Percentiles rank a stretch among this genome's conserved stretches.
Evolutionary conservation across 2,113 vertebrate species (phyloP).

Genomic region (Mobula hypostoma): DNA sequence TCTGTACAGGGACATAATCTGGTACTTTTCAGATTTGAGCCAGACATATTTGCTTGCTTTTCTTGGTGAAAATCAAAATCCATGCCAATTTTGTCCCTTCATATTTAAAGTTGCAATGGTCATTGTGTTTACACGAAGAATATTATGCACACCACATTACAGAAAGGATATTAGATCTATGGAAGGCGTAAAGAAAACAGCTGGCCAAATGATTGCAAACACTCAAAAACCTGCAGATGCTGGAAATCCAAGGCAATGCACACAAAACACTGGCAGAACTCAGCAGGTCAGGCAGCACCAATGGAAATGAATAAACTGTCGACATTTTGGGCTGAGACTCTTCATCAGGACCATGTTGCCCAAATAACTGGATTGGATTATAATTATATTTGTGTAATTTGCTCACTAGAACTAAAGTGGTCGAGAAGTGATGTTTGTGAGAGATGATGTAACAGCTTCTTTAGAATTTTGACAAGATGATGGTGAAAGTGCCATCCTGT

Average conservation of each 20-base stretch:
- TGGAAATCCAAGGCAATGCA: too few relatives aligned
- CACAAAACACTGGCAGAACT: too few relatives aligned
- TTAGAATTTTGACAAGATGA: neutral
- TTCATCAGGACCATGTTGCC: too few relatives aligned
- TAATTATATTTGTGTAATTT: neutral
- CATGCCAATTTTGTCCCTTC: neutral
- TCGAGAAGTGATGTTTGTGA: neutral
- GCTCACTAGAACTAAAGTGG: neutral
- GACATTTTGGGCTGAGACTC: too few relatives aligned
- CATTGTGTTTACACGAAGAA: neutral
- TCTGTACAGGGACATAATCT: neutral
- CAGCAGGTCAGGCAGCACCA: too few relatives aligned
- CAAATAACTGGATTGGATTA: neutral
- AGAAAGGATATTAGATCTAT: neutral
- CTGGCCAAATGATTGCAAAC: neutral
- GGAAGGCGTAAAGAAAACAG: neutral
- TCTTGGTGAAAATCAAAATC: neutral
- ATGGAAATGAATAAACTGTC: too few relatives aligned
- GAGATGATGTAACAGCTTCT: neutral
- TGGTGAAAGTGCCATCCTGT: too few relatives aligned
- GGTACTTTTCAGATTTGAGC: neutral
- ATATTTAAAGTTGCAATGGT: neutral
- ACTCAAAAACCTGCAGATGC: too few relatives aligned
- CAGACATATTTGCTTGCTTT: neutral
- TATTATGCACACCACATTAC: neutral